Conservation (phyloP, 2,888 invertebrate genomes). For the Galerucella pusilla region DNA sequence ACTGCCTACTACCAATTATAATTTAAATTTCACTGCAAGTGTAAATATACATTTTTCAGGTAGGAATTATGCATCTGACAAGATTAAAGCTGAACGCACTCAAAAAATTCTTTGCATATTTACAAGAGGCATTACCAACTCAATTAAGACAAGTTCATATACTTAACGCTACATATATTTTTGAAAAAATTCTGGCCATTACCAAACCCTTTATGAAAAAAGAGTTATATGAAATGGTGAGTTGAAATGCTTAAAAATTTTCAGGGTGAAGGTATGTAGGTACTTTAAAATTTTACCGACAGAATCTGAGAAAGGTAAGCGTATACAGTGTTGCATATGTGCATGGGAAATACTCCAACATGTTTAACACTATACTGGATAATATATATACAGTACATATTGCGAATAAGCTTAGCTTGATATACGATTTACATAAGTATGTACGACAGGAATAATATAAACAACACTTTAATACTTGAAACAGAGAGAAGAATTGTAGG, state of each 20-base stretch:
- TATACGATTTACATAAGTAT: no score
- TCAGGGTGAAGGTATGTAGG: no score
- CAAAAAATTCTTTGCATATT: slow-evolving; percentile 52
- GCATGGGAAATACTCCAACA: no score
- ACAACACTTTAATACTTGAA: no score
- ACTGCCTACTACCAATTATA: neutral
- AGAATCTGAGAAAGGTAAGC: no score
- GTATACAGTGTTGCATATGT: no score
- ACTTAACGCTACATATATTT: slow-evolving; percentile 62
- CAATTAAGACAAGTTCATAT: slow-evolving; percentile 64
- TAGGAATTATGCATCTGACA: slow-evolving; percentile 42
- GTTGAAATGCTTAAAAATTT: slow-evolving; percentile 11
- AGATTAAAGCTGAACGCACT: slow-evolving; percentile 50
- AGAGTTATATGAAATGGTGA: slow-evolving; percentile 55
- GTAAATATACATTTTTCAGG: neutral
- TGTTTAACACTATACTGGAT: no score
- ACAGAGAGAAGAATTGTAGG: no score
- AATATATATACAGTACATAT: no score
- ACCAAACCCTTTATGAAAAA: slow-evolving; percentile 60
- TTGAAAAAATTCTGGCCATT: slow-evolving; percentile 61
- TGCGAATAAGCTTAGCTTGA: no score
- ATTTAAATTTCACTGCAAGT: slow-evolving; percentile 8
- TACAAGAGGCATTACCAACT: slow-evolving; percentile 61
- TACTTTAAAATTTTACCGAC: no score
- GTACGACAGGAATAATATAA: no score